These are phyloP conservation scores for Petrocephalus microphthalmus DNA, from an alignment of 2,113 vertebrate species.

Conservation along the genomic window DNA sequence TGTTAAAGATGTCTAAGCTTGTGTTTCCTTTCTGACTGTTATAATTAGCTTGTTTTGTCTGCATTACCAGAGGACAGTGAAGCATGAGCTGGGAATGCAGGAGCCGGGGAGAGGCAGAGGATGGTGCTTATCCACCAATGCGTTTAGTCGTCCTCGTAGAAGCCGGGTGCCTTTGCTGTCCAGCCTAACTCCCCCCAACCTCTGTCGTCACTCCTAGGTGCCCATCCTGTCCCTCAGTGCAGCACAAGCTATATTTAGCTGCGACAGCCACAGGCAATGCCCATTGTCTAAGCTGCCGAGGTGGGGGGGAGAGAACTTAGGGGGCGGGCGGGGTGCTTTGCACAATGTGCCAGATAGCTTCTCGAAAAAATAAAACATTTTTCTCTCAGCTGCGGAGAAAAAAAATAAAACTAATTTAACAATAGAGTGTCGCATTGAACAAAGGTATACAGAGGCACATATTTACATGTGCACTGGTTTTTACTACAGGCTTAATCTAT, in stretches of 20 bases:
- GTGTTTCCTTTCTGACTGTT: background rate
- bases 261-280: background rate
- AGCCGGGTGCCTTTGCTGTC: background rate
- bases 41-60: slow-evolving; percentile 17
- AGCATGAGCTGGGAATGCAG: background rate
- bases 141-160: background rate
- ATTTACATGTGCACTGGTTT: background rate
- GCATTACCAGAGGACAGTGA: background rate
- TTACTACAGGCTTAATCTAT: background rate
- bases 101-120: background rate
- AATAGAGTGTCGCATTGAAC: background rate
- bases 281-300: background rate
- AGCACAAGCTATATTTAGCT: slow-evolving; percentile 10
- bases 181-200: background rate
- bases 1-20: background rate
- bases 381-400: background rate
- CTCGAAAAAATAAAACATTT: background rate
- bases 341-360: slow-evolving; percentile 15
- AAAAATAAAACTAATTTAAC: background rate
- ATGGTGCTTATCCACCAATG: background rate
- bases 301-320: background rate
- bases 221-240: slow-evolving; percentile 8
- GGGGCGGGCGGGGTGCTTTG: background rate
- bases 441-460: background rate
- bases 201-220: slow-evolving; percentile 3